Base-by-base conservation (phyloP, 2,797 vertebrate genomes). In the Cynopterus sphinx region DNA sequence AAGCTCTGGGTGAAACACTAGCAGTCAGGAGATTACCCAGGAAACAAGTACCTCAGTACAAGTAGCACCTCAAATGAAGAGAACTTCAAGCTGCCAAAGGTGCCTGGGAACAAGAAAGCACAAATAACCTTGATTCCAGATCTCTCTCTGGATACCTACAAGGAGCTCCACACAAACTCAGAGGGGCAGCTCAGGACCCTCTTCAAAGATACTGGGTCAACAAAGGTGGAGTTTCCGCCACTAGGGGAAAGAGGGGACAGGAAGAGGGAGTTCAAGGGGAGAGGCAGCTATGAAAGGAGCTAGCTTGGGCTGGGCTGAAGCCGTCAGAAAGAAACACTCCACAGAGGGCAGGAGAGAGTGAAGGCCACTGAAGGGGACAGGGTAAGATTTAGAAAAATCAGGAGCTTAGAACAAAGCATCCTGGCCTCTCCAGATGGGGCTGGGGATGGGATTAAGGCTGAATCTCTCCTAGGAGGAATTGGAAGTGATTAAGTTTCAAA, bases 151-250 rank as follows among this genome's bases (percentile, higher is more conserved):
- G 71, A 87, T 91, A 53, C 26, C 39, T 77, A 57, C 43, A 78
- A 94, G 46, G 22, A 9, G 28, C 78, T 92, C 87, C 77, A 87
- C 78, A 61, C 78, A 95, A 91, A 91, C 70, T 86, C 83, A 51
- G 39, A 94, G 43, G 39, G 77, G 63, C 71, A 89, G 82, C 46
- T 96, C 63, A 43, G 3, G 61, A 95, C 39, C 36, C 68, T 95
- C 85, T 97, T 97, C 65, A 93, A 97, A 95, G 70, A 94, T 67
- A 41, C 36, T 79, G 31, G 79, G 36, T 88, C 61, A 96, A 94
- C 61, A 96, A 73, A 96, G 55, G 75, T 86, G 70, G 53, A 43
- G 55, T 74, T 96, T 96, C 86, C 41, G 22, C n/a, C n/a, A 33
- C 68, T 46, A 78, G 39, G 61, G 43, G 74, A 36, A 93, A 96